These are phyloP conservation scores for Burhinus bistriatus DNA, from an alignment of 2,113 vertebrate species.

Conservation along the genomic window DNA sequence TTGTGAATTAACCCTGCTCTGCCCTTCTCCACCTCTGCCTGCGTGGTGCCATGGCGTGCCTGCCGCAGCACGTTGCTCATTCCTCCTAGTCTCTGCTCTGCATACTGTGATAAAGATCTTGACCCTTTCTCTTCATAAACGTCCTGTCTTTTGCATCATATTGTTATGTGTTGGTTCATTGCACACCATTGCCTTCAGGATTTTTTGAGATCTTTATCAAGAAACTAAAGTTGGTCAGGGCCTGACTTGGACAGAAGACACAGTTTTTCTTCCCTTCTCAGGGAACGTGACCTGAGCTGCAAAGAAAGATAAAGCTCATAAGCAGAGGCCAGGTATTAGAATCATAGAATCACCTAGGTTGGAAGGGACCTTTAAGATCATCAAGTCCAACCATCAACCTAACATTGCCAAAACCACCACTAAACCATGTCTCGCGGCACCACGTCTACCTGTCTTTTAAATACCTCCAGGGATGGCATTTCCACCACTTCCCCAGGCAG, in stretches of 20 bases:
- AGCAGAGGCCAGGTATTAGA: neutral
- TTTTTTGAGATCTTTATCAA: neutral
- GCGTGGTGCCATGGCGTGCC: rapidly evolving
- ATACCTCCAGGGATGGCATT: too few species aligned
- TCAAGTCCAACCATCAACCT: too few species aligned
- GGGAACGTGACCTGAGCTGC: neutral
- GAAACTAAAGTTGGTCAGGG: neutral
- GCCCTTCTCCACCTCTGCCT: neutral
- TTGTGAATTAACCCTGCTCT: neutral
- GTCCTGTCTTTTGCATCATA: neutral
- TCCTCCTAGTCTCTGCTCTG: neutral
- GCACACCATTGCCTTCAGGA: neutral
- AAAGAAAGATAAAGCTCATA: neutral
- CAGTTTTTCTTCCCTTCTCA: neutral
- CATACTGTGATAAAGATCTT: neutral
- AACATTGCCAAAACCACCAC: too few species aligned
- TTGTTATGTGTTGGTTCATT: neutral
- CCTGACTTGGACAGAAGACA: neutral
- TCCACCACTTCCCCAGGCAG: too few species aligned
- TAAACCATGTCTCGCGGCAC: too few species aligned
- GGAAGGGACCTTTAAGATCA: too few species aligned
- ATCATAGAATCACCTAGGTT: too few species aligned
- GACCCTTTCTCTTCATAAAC: neutral
- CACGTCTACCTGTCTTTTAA: too few species aligned
- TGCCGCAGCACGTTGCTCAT: neutral